A percentile compares a stretch with the other conserved stretches of the same genome.
These are phyloP conservation scores for Aromia moschata DNA, from an alignment of 2,888 invertebrate species.

Conservation along the genomic window DNA sequence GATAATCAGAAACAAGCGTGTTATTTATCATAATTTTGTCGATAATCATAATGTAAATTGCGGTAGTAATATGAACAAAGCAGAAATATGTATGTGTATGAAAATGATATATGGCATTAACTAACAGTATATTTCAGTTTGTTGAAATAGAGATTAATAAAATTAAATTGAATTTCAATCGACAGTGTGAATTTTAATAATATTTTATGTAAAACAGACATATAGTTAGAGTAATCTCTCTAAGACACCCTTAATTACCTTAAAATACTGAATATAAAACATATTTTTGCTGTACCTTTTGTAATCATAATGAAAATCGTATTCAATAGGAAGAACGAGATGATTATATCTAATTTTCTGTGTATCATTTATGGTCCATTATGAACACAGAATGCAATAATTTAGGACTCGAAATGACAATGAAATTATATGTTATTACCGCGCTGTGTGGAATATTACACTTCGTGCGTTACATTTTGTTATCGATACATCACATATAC, in stretches of 20 bases:
- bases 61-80: background rate
- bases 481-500: background rate
- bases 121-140: background rate
- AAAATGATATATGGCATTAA: background rate
- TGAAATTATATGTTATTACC: too few relatives aligned
- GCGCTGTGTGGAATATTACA: too few relatives aligned
- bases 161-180: too few relatives aligned
- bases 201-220: too few relatives aligned
- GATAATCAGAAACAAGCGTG: too few relatives aligned
- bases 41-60: background rate
- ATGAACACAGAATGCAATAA: background rate
- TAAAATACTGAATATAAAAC: too few relatives aligned
- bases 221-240: too few relatives aligned
- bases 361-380: slow-evolving; percentile 20
- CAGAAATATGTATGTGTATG: background rate
- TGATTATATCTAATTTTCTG: slow-evolving; percentile 29
- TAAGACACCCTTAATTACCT: too few relatives aligned
- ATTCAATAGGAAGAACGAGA: slow-evolving; percentile 8
- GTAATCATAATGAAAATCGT: background rate
- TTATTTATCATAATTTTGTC: background rate
- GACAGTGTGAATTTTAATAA: too few relatives aligned
- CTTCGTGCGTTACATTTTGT: too few relatives aligned
- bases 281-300: too few relatives aligned
- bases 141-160: too few relatives aligned
- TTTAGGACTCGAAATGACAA: background rate